Evolutionary conservation across 2,888 invertebrate genomes (phyloP).

Genomic region (Drosophila histrio): DNA sequence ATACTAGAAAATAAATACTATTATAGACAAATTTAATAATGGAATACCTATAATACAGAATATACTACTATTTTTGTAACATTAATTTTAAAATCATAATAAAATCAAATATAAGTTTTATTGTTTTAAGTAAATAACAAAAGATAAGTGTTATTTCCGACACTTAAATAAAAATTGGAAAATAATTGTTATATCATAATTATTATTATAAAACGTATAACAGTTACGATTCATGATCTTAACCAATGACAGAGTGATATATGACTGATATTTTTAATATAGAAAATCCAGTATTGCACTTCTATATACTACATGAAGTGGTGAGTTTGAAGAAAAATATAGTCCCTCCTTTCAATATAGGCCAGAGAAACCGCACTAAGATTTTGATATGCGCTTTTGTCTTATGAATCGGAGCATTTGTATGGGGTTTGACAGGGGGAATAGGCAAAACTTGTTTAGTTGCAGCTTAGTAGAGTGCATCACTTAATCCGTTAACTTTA

Average conservation of each 20-base stretch:
- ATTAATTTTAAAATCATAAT: no score
- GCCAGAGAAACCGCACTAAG: not conserved
- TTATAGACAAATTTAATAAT: no score
- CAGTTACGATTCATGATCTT: no score
- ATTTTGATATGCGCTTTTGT: not conserved
- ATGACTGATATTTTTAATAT: not conserved
- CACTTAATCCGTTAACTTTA: slow-evolving; percentile 36
- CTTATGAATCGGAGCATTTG: not conserved
- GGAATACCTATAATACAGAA: no score
- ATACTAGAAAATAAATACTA: no score
- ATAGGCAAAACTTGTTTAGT: not conserved
- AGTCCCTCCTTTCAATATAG: not conserved
- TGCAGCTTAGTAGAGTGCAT: slow-evolving; percentile 8
- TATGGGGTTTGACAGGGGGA: not conserved
- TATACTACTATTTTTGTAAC: no score
- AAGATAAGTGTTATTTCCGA: no score
- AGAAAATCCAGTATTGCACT: not conserved
- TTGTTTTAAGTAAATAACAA: no score
- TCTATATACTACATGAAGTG: not conserved
- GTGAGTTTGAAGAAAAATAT: not conserved
- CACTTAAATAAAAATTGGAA: no score
- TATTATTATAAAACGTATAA: no score
- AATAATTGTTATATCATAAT: no score
- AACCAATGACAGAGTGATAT: not conserved
- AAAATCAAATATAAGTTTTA: no score